Percentiles rank a stretch among this genome's conserved stretches.
These are phyloP conservation scores for Rhabdornis inornatus DNA, from an alignment of 2,113 vertebrate species.

Conservation along the genomic window DNA sequence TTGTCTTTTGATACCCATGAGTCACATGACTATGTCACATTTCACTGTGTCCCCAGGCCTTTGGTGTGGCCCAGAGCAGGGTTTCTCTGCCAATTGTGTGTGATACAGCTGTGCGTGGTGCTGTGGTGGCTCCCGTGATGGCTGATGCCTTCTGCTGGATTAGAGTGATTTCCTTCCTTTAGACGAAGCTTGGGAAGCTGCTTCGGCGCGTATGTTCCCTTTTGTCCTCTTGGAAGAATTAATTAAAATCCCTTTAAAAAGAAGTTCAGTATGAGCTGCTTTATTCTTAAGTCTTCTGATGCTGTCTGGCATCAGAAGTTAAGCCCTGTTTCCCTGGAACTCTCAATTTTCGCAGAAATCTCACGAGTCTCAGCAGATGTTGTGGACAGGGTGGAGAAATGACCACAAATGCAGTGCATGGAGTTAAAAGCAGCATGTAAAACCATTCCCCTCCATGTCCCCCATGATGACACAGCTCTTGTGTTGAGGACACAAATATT, in stretches of 20 bases:
- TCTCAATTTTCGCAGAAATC: background rate
- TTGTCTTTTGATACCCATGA: background rate
- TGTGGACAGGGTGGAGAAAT: background rate
- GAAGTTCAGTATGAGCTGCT: background rate
- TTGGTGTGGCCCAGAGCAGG: background rate
- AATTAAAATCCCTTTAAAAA: slow-evolving; percentile 25
- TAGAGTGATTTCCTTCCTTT: background rate
- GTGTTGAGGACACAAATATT: background rate
- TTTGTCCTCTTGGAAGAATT: background rate
- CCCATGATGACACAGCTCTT: background rate
- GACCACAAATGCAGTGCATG: background rate
- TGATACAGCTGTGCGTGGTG: rapidly evolving
- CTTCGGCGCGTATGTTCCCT: background rate
- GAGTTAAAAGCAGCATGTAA: background rate
- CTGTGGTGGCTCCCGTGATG: rapidly evolving
- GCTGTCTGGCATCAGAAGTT: slow-evolving; percentile 1
- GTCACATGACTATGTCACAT: rapidly evolving
- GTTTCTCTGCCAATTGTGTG: background rate
- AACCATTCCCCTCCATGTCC: background rate
- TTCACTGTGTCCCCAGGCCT: background rate
- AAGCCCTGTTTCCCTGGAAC: background rate
- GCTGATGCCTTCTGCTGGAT: background rate
- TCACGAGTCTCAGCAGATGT: background rate
- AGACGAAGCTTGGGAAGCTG: background rate
- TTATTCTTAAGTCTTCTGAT: slow-evolving; percentile 6